These are phyloP conservation scores for Hycleus cichorii DNA, from an alignment of 1,140 invertebrate species.

Conservation along the genomic window DNA sequence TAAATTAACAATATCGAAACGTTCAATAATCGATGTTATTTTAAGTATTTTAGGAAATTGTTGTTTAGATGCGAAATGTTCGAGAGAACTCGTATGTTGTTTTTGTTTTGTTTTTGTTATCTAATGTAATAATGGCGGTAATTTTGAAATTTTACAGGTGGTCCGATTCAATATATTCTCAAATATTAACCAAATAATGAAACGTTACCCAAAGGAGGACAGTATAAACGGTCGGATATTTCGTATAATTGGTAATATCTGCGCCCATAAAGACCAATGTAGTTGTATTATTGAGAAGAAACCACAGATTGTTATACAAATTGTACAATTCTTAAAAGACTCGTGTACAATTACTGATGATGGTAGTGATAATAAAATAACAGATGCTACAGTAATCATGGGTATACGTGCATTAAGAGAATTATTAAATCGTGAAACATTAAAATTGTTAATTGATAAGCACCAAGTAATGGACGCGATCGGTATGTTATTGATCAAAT, in stretches of 20 bases:
- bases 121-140: too few relatives aligned
- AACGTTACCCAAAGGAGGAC: conserved; percentile 32
- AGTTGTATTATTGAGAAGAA: conserved; percentile 28
- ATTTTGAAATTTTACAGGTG: conserved; percentile 21
- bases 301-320: conserved; percentile 27
- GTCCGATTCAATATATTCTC: conserved; percentile 27
- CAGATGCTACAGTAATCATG: conserved; percentile 29
- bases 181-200: conserved; percentile 28
- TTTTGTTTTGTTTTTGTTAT: not conserved
- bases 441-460: conserved; percentile 23
- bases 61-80: conserved; percentile 44
- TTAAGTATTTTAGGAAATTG: conserved; percentile 54
- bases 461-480: conserved; percentile 30
- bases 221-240: conserved; percentile 36
- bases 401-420: conserved; percentile 25
- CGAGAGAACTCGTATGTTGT: conserved; percentile 29
- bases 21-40: conserved; percentile 43
- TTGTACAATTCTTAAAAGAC: conserved; percentile 26
- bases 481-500: conserved; percentile 33
- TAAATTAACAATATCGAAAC: conserved; percentile 33
- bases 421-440: conserved; percentile 24
- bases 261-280: conserved; percentile 29
- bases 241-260: conserved; percentile 37
- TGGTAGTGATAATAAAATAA: conserved; percentile 13
- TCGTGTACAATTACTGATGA: conserved; percentile 7